phyloP scores from a whole-genome alignment of 2,888 invertebrate species.

The Erannis defoliaria region DNA sequence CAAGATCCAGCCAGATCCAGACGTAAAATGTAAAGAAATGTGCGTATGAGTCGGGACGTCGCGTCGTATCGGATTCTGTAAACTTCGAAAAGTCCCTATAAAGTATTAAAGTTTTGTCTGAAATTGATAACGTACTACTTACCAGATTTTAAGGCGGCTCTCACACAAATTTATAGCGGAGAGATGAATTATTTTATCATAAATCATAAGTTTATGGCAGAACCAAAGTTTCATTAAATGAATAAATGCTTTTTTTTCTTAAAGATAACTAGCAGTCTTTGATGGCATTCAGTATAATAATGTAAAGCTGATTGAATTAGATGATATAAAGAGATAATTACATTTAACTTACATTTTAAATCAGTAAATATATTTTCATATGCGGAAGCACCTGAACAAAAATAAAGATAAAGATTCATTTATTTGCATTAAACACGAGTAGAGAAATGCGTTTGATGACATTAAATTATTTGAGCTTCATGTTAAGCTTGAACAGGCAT shows the following conservation, averaged over 20 bases:
- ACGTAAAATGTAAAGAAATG: too few species aligned
- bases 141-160: constrained; percentile 68
- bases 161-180: constrained; percentile 64
- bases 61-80: constrained; percentile 20
- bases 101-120: constrained; percentile 71
- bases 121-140: constrained; percentile 77
- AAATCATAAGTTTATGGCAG: constrained; percentile 49
- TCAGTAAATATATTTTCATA: too few species aligned
- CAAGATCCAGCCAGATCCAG: too few species aligned
- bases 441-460: too few species aligned
- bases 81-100: constrained; percentile 55
- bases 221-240: constrained; percentile 43
- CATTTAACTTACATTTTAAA: too few species aligned
- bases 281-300: background rate
- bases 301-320: too few species aligned
- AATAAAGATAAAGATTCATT: too few species aligned
- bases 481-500: too few species aligned
- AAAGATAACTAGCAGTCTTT: constrained; percentile 22
- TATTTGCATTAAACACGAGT: too few species aligned
- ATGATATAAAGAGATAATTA: too few species aligned
- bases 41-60: background rate
- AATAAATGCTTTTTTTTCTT: constrained; percentile 33
- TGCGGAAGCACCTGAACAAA: too few species aligned
- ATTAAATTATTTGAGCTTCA: too few species aligned
- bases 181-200: constrained; percentile 62